phyloP scores from a whole-genome alignment of 2,113 vertebrate species.

The Chamaetylas fuelleborni region DNA sequence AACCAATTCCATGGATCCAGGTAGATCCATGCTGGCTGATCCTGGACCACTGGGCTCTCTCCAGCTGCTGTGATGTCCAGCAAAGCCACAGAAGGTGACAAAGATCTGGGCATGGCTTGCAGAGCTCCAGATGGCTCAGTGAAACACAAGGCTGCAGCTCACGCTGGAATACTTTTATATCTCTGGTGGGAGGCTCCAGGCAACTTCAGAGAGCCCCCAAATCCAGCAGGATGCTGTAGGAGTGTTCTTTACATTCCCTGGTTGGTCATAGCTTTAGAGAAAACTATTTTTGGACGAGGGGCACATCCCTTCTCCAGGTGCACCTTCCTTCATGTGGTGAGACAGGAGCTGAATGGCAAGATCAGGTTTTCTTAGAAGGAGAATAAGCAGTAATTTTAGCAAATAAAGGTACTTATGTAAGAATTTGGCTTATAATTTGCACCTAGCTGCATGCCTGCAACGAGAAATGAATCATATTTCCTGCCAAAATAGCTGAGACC shows the following conservation, averaged over 20 bases:
- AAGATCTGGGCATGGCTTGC: background rate
- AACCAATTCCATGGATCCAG: background rate
- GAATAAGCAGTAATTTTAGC: background rate
- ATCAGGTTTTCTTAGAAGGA: background rate
- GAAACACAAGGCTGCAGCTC: background rate
- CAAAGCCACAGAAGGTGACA: accelerated
- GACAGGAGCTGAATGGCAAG: background rate
- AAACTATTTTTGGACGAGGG: background rate
- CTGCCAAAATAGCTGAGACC: constrained; percentile 27
- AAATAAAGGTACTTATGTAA: background rate
- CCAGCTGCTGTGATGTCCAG: background rate
- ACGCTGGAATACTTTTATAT: constrained; percentile 21
- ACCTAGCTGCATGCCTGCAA: background rate
- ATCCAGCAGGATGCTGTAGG: background rate
- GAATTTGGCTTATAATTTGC: background rate
- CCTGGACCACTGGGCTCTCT: background rate
- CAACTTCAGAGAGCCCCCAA: constrained; percentile 22
- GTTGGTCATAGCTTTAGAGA: background rate
- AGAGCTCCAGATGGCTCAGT: constrained; percentile 3
- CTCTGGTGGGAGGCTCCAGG: constrained; percentile 45
- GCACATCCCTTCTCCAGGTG: background rate
- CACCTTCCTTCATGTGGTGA: background rate
- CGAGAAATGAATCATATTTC: background rate
- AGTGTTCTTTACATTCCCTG: background rate
- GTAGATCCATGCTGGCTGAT: background rate